Percentiles rank a stretch among this genome's conserved stretches.
Evolutionary conservation across 2,113 vertebrate species (phyloP).

Genomic region (Agapornis roseicollis): DNA sequence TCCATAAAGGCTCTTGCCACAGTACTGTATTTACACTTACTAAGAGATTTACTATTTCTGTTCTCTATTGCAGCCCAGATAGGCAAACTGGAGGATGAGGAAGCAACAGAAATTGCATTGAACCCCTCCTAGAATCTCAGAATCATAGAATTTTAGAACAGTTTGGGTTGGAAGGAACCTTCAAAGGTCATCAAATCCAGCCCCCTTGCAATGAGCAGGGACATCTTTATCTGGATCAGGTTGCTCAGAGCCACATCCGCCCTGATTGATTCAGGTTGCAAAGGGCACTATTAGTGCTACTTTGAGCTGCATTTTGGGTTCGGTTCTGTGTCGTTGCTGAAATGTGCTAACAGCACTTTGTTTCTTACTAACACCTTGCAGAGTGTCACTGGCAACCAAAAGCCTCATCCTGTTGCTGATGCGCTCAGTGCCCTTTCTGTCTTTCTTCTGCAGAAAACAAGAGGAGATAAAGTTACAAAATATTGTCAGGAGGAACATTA

Average conservation of each 20-base stretch:
- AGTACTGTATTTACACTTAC: background rate
- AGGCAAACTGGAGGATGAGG: background rate
- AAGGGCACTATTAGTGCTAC: background rate
- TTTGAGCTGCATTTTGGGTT: fast-evolving
- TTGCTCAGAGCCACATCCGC: background rate
- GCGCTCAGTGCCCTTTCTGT: background rate
- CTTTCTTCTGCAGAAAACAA: background rate
- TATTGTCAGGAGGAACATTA: background rate
- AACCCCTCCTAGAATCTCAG: background rate
- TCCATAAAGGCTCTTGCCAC: background rate
- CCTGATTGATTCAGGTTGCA: background rate
- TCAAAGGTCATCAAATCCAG: background rate
- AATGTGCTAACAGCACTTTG: background rate
- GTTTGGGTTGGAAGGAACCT: background rate
- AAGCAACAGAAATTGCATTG: background rate
- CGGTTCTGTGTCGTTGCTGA: fast-evolving
- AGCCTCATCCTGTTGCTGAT: background rate
- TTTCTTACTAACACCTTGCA: background rate
- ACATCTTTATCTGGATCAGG: background rate
- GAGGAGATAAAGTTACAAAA: background rate
- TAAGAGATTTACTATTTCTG: background rate
- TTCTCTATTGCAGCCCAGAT: background rate
- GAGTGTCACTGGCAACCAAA: background rate
- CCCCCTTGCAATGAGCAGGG: background rate
- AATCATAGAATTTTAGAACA: background rate